These are phyloP conservation scores for Australoheros scitulus DNA, from an alignment of 2,113 vertebrate species.

Conservation along the genomic window DNA sequence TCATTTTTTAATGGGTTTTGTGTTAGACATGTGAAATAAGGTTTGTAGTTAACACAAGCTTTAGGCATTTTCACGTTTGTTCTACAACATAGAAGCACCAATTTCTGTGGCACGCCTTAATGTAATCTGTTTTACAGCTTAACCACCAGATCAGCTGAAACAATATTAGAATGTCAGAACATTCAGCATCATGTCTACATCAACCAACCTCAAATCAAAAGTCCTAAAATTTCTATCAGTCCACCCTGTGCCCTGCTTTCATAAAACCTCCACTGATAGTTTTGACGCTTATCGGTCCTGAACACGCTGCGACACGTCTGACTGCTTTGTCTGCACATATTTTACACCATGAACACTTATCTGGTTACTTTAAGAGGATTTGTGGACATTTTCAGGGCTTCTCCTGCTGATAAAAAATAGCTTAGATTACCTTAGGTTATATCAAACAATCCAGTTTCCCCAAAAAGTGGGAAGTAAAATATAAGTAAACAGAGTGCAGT, in stretches of 20 bases:
- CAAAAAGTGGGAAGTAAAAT: no score
- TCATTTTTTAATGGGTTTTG: background rate
- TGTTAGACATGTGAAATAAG: background rate
- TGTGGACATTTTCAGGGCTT: accelerated
- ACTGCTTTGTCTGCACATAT: background rate
- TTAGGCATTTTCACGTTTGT: accelerated
- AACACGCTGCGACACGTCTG: background rate
- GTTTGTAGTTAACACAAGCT: background rate
- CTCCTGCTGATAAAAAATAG: background rate
- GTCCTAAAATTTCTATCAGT: no score
- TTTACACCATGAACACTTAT: accelerated
- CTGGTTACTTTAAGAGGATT: background rate
- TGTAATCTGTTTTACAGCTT: no score
- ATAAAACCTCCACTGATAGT: background rate
- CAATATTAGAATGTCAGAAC: no score
- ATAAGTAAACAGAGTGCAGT: background rate
- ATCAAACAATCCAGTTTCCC: background rate
- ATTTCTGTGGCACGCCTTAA: background rate
- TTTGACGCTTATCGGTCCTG: accelerated
- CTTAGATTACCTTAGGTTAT: background rate
- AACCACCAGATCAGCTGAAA: no score
- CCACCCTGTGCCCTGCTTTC: no score
- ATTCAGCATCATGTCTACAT: no score
- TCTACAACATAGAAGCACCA: background rate
- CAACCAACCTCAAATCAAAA: no score